Evolutionary conservation across 2,797 vertebrate species (phyloP).

Genomic region (Channa striata): DNA sequence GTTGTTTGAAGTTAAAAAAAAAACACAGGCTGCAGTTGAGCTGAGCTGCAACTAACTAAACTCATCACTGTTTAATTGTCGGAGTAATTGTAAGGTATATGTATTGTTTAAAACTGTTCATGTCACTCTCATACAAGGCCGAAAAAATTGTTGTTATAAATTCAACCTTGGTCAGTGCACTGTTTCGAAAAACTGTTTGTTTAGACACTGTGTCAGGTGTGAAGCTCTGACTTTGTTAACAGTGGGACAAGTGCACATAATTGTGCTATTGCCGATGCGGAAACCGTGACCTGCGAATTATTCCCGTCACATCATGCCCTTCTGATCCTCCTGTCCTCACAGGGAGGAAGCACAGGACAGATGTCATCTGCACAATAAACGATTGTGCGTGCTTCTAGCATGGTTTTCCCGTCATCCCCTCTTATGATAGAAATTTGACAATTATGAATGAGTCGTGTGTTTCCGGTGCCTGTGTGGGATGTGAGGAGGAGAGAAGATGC

Average conservation of each 20-base stretch:
- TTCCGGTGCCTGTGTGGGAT: constrained; percentile 42
- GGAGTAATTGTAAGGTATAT: not conserved
- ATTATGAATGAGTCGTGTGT: constrained; percentile 43
- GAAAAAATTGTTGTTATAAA: no score
- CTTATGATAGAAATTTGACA: constrained; percentile 29
- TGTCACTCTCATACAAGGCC: not conserved
- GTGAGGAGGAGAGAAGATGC: constrained; percentile 25
- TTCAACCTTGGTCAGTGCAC: not conserved
- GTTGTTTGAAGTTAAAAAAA: not conserved
- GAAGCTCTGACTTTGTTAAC: not conserved
- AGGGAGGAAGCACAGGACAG: constrained; percentile 13
- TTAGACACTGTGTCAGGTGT: not conserved
- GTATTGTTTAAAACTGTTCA: not conserved
- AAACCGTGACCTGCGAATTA: constrained; percentile 13
- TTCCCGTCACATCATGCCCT: constrained; percentile 16
- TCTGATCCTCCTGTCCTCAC: constrained; percentile 19
- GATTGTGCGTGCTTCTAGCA: constrained; percentile 19
- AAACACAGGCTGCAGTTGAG: not conserved
- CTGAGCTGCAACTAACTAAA: no score
- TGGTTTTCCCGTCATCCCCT: constrained; percentile 16
- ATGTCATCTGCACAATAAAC: constrained; percentile 26
- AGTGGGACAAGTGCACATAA: not conserved
- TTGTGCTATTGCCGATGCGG: constrained; percentile 10
- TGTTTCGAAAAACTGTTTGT: not conserved
- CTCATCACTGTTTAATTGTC: not conserved